phyloP scores from a whole-genome alignment of 2,797 vertebrate genomes.

The Catharus ustulatus region DNA sequence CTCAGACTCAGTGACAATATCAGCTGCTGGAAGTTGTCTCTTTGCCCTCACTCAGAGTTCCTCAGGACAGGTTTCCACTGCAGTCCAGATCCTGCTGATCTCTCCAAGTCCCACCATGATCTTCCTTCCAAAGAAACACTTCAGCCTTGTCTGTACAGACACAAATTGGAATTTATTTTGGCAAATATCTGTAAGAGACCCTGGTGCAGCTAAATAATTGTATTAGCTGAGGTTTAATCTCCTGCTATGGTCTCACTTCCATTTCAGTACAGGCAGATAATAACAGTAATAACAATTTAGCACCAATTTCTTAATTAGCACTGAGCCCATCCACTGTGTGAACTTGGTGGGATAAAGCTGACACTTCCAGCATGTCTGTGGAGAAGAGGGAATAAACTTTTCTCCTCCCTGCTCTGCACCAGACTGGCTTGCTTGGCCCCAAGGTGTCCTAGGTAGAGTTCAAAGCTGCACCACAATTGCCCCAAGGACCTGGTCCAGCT shows the following conservation, averaged over 20 bases:
- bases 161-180: slow-evolving; percentile 36
- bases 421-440: not conserved
- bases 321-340: not conserved
- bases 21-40: not conserved
- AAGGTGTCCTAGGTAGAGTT: not conserved
- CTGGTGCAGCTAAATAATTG: slow-evolving; percentile 6
- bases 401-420: not conserved
- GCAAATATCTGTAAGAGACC: not conserved
- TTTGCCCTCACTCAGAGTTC: not conserved
- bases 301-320: slow-evolving; percentile 16
- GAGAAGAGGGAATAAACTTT: not conserved
- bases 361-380: not conserved
- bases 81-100: not conserved
- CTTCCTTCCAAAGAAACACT: slow-evolving; percentile 13
- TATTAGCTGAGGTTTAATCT: slow-evolving; percentile 7
- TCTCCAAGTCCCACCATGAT: slow-evolving; percentile 13
- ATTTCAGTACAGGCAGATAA: not conserved
- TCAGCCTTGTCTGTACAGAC: not conserved
- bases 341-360: not conserved
- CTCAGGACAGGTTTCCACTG: slow-evolving; percentile 12
- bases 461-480: not conserved
- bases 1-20: not conserved
- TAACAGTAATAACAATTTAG: not conserved
- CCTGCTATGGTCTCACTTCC: not conserved
- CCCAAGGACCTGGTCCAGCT: not conserved